A percentile compares a stretch with the other conserved stretches of the same genome.
These are phyloP conservation scores for Notodonta ziczac DNA, from an alignment of 2,888 invertebrate genomes.

Conservation along the genomic window DNA sequence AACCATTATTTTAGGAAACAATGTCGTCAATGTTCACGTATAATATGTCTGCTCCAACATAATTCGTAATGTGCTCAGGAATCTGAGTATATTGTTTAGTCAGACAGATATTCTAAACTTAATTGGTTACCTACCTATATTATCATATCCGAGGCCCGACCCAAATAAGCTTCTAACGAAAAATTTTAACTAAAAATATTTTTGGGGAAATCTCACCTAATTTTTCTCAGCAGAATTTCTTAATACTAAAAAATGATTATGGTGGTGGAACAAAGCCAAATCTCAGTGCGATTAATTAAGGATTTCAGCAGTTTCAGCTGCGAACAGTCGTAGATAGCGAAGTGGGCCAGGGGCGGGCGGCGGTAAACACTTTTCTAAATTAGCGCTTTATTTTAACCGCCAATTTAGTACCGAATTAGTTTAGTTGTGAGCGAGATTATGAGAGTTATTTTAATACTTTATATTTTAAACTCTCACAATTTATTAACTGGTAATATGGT, in stretches of 20 bases:
- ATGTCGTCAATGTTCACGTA: no score
- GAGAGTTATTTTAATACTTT: no score
- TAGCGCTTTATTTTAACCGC: neutral
- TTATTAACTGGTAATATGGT: no score
- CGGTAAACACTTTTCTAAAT: slow-evolving; percentile 5
- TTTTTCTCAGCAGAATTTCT: slow-evolving; percentile 2
- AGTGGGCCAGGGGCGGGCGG: neutral
- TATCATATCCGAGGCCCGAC: no score
- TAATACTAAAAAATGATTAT: slow-evolving; percentile 3
- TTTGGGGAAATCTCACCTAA: neutral
- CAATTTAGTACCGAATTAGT: neutral
- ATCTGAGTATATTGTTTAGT: no score
- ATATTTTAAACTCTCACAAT: no score
- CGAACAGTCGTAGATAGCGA: neutral
- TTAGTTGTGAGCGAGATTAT: neutral
- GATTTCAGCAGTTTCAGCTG: slow-evolving; percentile 10
- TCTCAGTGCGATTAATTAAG: slow-evolving; percentile 9
- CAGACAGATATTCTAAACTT: no score
- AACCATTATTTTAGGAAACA: no score
- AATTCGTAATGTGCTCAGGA: no score
- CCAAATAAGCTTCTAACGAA: no score
- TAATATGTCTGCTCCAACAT: no score
- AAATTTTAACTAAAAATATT: neutral
- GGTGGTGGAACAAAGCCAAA: slow-evolving; percentile 6
- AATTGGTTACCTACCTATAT: no score